These are phyloP conservation scores for Drosophila sproati DNA, from an alignment of 1,140 invertebrate genomes.

Conservation along the genomic window DNA sequence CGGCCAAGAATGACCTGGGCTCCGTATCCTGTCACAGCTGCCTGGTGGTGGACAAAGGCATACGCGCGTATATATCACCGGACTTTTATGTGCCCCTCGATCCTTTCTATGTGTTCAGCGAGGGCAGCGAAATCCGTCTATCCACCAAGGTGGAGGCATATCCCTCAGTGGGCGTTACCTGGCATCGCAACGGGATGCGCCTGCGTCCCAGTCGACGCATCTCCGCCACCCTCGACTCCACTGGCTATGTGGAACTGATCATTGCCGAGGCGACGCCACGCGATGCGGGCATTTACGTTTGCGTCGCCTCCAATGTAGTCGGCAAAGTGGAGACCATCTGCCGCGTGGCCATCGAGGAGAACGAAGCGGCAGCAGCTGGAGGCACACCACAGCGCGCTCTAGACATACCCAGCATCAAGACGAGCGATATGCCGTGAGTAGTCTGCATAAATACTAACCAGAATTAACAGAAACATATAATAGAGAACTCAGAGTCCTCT, in stretches of 20 bases:
- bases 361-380: conserved; percentile 46
- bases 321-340: conserved; percentile 91
- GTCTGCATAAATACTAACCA: no score
- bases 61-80: conserved; percentile 91
- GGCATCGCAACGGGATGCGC: conserved; percentile 90
- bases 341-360: conserved; percentile 87
- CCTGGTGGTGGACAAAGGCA: conserved; percentile 93
- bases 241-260: conserved; percentile 91
- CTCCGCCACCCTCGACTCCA: conserved; percentile 90
- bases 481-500: no score
- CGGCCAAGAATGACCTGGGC: conserved; percentile 92
- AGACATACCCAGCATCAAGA: conserved; percentile 84
- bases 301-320: conserved; percentile 93
- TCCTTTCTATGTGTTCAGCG: conserved; percentile 86
- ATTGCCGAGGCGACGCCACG: conserved; percentile 87
- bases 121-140: conserved; percentile 88
- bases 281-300: conserved; percentile 95
- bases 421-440: conserved; percentile 87
- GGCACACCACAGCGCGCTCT: conserved; percentile 29
- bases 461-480: no score
- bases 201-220: conserved; percentile 90
- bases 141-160: conserved; percentile 91
- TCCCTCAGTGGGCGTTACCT: conserved; percentile 91
- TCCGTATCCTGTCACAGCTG: conserved; percentile 92
- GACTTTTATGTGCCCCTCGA: conserved; percentile 90